A percentile compares a stretch with the other conserved stretches of the same genome.
phyloP scores from a whole-genome alignment of 2,113 vertebrate species.

The Chaenocephalus aceratus region DNA sequence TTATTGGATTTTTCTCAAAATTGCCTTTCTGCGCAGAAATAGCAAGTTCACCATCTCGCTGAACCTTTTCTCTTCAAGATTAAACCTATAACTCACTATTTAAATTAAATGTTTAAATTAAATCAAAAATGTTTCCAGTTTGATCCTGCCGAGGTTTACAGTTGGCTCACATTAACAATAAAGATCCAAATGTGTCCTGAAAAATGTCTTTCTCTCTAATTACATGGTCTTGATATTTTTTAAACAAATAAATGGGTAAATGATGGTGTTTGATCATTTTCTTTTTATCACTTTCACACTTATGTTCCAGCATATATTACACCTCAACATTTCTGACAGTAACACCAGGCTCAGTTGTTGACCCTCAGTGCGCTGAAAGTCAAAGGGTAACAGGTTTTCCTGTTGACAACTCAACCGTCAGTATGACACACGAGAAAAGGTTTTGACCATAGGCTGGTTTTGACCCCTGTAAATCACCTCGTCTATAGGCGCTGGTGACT shows the following conservation, averaged over 20 bases:
- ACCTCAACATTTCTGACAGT: slow-evolving; percentile 21
- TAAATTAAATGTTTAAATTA: not conserved
- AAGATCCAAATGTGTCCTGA: not conserved
- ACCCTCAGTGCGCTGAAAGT: slow-evolving; percentile 35
- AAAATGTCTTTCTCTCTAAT: not conserved
- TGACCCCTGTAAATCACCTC: slow-evolving; percentile 3
- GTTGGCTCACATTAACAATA: not conserved
- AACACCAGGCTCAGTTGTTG: not conserved
- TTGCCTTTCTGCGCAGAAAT: too few species aligned
- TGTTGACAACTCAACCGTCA: slow-evolving; percentile 9
- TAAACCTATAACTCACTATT: not conserved
- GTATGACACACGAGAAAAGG: not conserved
- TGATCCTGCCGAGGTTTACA: not conserved
- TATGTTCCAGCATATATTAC: slow-evolving; percentile 7
- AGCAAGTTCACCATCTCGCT: too few species aligned
- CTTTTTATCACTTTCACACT: slow-evolving; percentile 20
- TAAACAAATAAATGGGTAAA: not conserved
- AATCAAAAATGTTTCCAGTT: not conserved
- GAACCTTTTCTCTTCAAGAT: too few species aligned
- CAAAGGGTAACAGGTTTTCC: slow-evolving; percentile 25
- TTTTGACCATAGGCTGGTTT: not conserved
- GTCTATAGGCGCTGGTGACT: not conserved
- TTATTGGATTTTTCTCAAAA: too few species aligned
- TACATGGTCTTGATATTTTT: not conserved
- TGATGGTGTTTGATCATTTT: not conserved